Base-by-base conservation (phyloP, 2,888 invertebrate genomes). In the Megaustenia siamemsis region DNA sequence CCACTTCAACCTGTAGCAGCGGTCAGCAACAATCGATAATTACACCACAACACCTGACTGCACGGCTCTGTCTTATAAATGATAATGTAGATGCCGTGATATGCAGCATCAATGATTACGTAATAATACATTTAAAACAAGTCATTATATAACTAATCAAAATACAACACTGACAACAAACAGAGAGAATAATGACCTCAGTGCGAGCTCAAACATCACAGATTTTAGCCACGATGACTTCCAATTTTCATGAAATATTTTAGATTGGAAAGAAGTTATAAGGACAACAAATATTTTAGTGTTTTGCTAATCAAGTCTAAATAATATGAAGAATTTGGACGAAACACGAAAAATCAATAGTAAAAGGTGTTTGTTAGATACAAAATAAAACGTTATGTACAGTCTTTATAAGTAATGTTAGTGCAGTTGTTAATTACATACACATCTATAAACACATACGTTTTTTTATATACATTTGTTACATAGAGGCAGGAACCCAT, bases 211-310 rank as follows among this genome's bases (percentile, higher is more conserved):
- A 77, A 38, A 24, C 77, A 77, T 77, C 77, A 78, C 78, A 78
- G 78, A 63, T 45, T 73, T 49, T 40, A 78, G 78, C 78, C 78
- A 78, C 60, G 78, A 78, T 78, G 78, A 78, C 78, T 78, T 78
- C 78, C 63, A 78, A 78, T 43, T 53, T 78, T 78, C 38, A 63
- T 60, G 28, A 78, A 21, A 28, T 77, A n/a, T 77, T 60, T 63
- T 12, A 78, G 63, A 63, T 78, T 78, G 78, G 78, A 78, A 78
- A 78, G 10, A 43, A 63, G 15, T 56, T 56, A 76, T 43, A 60
- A 12, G 60, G 38, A 60, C 56, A 56, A 68, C 35, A 76, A 56
- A 77, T 8, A 56, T 0, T 38, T n/a, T 2, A 12, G 18, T 45
- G 45, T 49, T 49, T 49, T 12, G 32, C 18, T 73, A 73, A 49